Conservation (phyloP, 2,888 invertebrate genomes). For the Synergus umbraculus region DNA sequence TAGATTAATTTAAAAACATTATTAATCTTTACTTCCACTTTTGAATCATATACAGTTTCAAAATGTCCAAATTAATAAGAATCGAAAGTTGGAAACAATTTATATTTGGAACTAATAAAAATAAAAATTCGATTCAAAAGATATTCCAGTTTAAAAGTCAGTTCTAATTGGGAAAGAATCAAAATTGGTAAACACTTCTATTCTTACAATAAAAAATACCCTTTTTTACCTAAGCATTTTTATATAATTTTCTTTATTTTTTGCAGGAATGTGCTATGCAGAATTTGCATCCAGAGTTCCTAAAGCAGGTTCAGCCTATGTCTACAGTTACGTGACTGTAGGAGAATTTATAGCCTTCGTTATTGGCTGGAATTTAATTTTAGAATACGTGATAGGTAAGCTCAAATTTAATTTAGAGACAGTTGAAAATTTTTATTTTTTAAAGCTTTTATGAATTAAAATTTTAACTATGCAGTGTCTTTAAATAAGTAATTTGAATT, state of each 20-base stretch:
- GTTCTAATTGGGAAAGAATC: background rate
- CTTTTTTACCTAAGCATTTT: background rate
- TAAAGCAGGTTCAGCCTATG: constrained; percentile 90
- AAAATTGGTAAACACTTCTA: background rate
- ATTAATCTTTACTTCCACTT: too few species aligned
- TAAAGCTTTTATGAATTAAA: background rate
- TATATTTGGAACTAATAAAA: background rate
- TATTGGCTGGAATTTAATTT: constrained; percentile 90
- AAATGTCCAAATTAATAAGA: background rate
- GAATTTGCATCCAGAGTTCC: constrained; percentile 90
- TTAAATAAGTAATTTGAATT: constrained; percentile 29
- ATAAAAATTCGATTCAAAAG: background rate
- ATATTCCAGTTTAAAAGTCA: background rate
- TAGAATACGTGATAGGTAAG: constrained; percentile 88
- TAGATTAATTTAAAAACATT: too few species aligned
- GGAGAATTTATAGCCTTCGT: constrained; percentile 90
- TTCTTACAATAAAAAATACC: background rate
- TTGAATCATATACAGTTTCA: background rate
- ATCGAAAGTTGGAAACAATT: background rate
- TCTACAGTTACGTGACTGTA: constrained; percentile 90
- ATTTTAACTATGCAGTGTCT: background rate
- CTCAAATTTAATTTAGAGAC: background rate
- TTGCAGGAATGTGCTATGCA: constrained; percentile 86
- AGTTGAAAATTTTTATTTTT: background rate
- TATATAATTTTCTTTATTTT: constrained; percentile 30